Evolutionary conservation across 2,113 vertebrate species (phyloP).

Genomic region (Cottus gobio): DNA sequence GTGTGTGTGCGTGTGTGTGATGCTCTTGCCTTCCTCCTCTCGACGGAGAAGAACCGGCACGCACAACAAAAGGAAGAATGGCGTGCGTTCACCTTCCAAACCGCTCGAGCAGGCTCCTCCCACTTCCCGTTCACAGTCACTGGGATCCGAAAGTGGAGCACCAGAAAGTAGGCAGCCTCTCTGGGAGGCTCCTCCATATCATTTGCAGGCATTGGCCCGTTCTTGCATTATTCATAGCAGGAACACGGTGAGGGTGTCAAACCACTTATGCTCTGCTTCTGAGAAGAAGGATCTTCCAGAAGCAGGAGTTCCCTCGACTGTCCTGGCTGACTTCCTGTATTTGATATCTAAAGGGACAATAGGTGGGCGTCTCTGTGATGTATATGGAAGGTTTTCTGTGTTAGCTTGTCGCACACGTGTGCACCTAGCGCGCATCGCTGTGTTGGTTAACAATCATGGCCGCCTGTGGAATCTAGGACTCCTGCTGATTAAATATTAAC

Average conservation of each 20-base stretch:
- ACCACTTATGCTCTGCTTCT: slow-evolving; percentile 45
- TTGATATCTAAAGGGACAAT: slow-evolving; percentile 23
- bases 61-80: slow-evolving; percentile 3
- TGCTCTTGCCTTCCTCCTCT: slow-evolving; percentile 4
- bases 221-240: slow-evolving; percentile 62
- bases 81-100: slow-evolving; percentile 6
- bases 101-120: not conserved
- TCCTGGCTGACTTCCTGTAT: slow-evolving; percentile 17
- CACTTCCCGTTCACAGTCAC: not conserved
- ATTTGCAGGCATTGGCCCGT: slow-evolving; percentile 35
- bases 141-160: slow-evolving; percentile 30
- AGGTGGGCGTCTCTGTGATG: slow-evolving; percentile 6
- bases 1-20: not conserved
- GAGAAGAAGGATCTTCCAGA: slow-evolving; percentile 20
- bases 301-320: slow-evolving; percentile 14
- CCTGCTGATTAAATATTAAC: slow-evolving; percentile 81
- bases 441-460: slow-evolving; percentile 66
- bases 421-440: slow-evolving; percentile 24
- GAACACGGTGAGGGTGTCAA: slow-evolving; percentile 47
- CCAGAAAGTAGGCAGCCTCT: slow-evolving; percentile 24
- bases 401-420: slow-evolving; percentile 28
- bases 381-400: slow-evolving; percentile 6
- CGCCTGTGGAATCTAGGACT: slow-evolving; percentile 79
- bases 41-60: not conserved
- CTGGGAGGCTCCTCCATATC: slow-evolving; percentile 41